phyloP scores from a whole-genome alignment of 2,113 vertebrate genomes.

The Ovibos moschatus region DNA sequence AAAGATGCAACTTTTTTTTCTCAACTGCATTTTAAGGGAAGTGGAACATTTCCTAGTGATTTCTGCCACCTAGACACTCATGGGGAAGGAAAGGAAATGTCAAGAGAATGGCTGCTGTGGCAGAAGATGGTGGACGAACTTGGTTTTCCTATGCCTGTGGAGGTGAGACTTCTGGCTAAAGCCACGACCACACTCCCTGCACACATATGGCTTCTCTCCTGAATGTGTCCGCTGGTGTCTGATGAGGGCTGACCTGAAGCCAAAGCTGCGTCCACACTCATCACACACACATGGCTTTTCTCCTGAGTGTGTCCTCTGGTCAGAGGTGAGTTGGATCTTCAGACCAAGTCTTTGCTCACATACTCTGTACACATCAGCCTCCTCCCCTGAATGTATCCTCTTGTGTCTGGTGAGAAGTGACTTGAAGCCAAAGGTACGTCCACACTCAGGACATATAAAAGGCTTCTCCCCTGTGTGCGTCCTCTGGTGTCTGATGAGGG shows the following conservation, averaged over 20 bases:
- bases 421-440: background rate
- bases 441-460: background rate
- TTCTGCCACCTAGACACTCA: background rate
- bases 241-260: constrained; percentile 18
- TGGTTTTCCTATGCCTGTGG: constrained; percentile 17
- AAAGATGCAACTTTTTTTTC: background rate
- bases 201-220: background rate
- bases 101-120: background rate
- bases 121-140: background rate
- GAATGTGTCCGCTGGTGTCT: constrained; percentile 10
- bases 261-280: background rate
- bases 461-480: constrained; percentile 42
- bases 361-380: background rate
- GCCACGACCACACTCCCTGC: background rate
- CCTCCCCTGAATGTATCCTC: constrained; percentile 12
- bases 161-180: constrained; percentile 51
- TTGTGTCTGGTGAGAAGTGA: background rate
- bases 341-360: background rate
- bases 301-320: background rate
- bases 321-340: background rate
- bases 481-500: background rate
- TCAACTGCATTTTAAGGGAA: background rate
- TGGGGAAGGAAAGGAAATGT: background rate
- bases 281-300: constrained; percentile 8
- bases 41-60: background rate